Evolutionary conservation across 2,113 vertebrate species (phyloP), one percentile per base, ranked within the genome.

Genomic region (Rousettus leschenaultii): DNA sequence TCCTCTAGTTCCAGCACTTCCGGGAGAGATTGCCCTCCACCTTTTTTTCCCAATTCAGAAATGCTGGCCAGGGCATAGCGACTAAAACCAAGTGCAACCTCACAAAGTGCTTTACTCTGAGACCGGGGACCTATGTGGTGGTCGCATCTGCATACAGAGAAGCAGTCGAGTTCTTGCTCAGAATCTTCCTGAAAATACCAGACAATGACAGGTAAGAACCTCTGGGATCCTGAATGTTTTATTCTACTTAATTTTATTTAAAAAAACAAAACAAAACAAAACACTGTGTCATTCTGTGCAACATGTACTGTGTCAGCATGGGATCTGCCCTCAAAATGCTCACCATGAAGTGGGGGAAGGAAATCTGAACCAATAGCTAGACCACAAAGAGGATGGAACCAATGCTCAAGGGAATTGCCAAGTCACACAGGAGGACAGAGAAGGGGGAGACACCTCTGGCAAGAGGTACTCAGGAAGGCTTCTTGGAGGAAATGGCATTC

Each of bases 121-220:
- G 30, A 5, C 97, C 98, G 0, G 98, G 98, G 57, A 98, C 94
- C 35, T 99, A 99, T 0, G 91, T 96, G 0, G 35, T 98, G 0
- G 7, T 97, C 21, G 91, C 97, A 57, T 68, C 59, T 9, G 22
- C 94, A 13, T 1, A n/a, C 35, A 89, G 80, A 74, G 83, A 90
- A 75, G 75, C 95, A 63, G 97, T 96, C 3, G 70, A 98, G 66
- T 98, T 99, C 83, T 96, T 99, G 65, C 86, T 98, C 38, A 91
- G 97, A 30, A 98, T 99, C 95, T 99, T 99, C 84, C 11, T 95
- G 22, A 99, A 97, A 95, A 96, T 45, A 14, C 95, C 97, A 12
- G 85, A 83, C 16, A 66, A 8, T 57, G 26, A 94, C 38, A 95
- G 97, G 98, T 99, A 98, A 97, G 71, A 71, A 16, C 13, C 28